Evolutionary conservation across 2,888 invertebrate genomes (phyloP), one percentile per base, ranked within the genome.

Genomic region (Salticus scenicus): DNA sequence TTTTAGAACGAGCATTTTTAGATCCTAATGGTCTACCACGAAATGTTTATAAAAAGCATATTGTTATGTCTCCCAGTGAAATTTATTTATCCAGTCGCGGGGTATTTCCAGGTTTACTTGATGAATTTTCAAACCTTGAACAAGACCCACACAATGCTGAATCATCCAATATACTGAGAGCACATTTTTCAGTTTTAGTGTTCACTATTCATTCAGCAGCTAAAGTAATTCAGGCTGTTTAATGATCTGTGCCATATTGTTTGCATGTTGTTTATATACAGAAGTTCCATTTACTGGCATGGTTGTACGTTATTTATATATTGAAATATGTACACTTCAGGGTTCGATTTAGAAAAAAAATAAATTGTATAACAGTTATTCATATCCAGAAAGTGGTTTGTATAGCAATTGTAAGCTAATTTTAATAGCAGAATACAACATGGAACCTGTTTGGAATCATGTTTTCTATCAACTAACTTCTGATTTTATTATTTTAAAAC

Each of bases 1-100:
- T 88, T 24, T 63, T 89, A n/a, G 89, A 89, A 78, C 84, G 89
- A 76, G 87, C 88, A 24, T 89, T 89, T 71, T 64, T 89, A 7
- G 89, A 89, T 76, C 84, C 76, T n/a, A 82, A 87, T 69, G 88
- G 88, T 14, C 64, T 89, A 17, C 88, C 89, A 4, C 67, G 85
- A 12, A 87, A 89, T 73, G 70, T 77, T 41, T 85, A 76, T 17
- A 87, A 87, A 67, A 87, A 79, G 42, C 82, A 81, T 33, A 70
- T 77, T 63, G 41, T 85, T 24, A 75, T 87, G 82, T 73, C 81
- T 5, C 82, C 72, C 8, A 80, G 75, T 69, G 76, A 86, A 71
- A 81, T 66, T 42, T 73, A 69, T 47, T 72, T 78, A 24, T 77
- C 80, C 14, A 71, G 73, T 30, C 77, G 69, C 64, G 88, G 80